A percentile compares a stretch with the other conserved stretches of the same genome.
These are phyloP conservation scores for Diplazon laetatorius DNA, from an alignment of 2,888 invertebrate species.

Conservation along the genomic window DNA sequence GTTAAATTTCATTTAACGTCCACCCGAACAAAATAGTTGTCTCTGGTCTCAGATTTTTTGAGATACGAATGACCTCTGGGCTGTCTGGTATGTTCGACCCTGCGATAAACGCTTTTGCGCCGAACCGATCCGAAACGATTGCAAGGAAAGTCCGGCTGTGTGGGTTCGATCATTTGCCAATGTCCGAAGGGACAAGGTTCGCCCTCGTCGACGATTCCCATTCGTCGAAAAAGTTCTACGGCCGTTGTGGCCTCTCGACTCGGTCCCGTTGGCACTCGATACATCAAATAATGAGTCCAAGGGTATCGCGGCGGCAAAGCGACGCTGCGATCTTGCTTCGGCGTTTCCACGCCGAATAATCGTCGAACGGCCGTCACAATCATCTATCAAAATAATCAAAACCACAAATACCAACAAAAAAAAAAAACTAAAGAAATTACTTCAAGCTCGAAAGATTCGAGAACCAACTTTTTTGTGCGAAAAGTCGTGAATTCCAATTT, in stretches of 20 bases:
- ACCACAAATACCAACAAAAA: slow-evolving; percentile 4
- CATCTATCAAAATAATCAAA: slow-evolving; percentile 51
- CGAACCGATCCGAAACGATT: slow-evolving; percentile 59
- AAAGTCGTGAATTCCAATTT: slow-evolving; percentile 67
- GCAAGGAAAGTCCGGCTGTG: slow-evolving; percentile 53
- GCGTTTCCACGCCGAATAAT: slow-evolving; percentile 82
- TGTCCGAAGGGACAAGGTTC: slow-evolving; percentile 82
- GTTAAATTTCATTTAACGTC: slow-evolving; percentile 36
- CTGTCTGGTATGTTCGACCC: slow-evolving; percentile 51
- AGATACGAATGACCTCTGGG: slow-evolving; percentile 52
- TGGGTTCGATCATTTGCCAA: slow-evolving; percentile 82
- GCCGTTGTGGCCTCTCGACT: slow-evolving; percentile 83
- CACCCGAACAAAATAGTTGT: slow-evolving; percentile 38
- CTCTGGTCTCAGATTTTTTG: slow-evolving; percentile 36
- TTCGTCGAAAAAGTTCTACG: slow-evolving; percentile 83
- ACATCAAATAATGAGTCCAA: slow-evolving; percentile 83
- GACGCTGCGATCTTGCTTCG: slow-evolving; percentile 82
- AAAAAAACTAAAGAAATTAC: neutral
- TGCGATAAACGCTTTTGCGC: slow-evolving; percentile 53
- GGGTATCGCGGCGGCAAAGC: slow-evolving; percentile 83
- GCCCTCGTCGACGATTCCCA: slow-evolving; percentile 83
- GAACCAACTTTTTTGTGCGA: slow-evolving; percentile 61
- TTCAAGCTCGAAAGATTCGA: neutral
- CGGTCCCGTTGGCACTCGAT: slow-evolving; percentile 84
- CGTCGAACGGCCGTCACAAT: slow-evolving; percentile 80